Evolutionary conservation across 2,113 vertebrate genomes (phyloP), one percentile per base, ranked within the genome.

Genomic region (Elephantulus edwardii): DNA sequence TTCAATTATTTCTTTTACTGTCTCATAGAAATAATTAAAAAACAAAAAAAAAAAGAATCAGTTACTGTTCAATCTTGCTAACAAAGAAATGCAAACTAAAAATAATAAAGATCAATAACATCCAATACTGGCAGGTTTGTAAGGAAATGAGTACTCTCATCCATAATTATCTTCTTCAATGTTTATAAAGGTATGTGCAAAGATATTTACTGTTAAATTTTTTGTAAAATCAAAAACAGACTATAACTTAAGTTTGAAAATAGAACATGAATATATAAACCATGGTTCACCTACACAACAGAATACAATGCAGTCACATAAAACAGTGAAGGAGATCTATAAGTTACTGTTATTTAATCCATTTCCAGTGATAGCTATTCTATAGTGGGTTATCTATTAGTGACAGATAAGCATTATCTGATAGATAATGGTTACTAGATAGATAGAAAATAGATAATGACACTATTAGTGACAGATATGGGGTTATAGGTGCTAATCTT

Each of bases 211-310:
- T 75, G 30, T 72, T 60, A 87, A 52, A 50, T 38, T 48, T 33
- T 79, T 22, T 80, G 6, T 62, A 88, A 74, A 86, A 93, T 83
- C 33, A 90, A 94, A 86, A 50, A 58, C 1, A 58, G 26, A 35
- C 58, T 68, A 48, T 75, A 83, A 80, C 28, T 70, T 91, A 76
- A 35, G 46, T 92, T 92, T 79, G 54, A 66, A 93, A 88, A 93
- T 35, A 93, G 30, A 12, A 5, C 64, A 44, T 83, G 14, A 90
- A 56, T 58, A 72, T 4, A 79, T 60, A 90, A 90, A 70, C 28
- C 71, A 81, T 4, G 84, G 35, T 83, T 30, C 28, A 78, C 44
- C 44, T 77, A 91, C 42, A 76, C 42, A 95, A n/a, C 58, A 3
- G 64, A 85, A 90, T 74, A 62, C 19, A 38, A 42, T 33, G 7